A percentile compares a stretch with the other conserved stretches of the same genome.
Conservation (phyloP, 1,140 invertebrate species). For the Centruroides sculpturatus region DNA sequence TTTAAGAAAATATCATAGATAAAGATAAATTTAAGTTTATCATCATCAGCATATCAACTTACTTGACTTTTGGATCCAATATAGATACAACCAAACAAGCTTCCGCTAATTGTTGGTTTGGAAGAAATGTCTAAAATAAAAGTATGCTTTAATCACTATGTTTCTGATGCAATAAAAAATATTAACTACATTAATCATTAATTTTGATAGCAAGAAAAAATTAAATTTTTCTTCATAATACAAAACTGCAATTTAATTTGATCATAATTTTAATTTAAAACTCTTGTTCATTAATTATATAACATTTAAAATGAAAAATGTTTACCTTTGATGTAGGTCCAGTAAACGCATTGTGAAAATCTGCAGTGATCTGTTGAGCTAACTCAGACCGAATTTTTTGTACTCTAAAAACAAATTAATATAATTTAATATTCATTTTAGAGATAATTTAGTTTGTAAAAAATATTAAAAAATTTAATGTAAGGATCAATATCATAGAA, state of each 20-base stretch:
- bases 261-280: too few species aligned
- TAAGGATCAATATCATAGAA: too few species aligned
- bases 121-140: conserved; percentile 37
- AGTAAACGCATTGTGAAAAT: conserved; percentile 85
- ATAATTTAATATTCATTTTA: too few species aligned
- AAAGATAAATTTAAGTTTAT: too few species aligned
- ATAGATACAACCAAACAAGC: conserved; percentile 86
- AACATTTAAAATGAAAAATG: conserved; percentile 2
- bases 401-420: conserved; percentile 44
- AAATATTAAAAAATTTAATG: too few species aligned
- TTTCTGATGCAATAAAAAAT: too few species aligned
- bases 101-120: conserved; percentile 62
- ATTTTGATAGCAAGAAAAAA: too few species aligned
- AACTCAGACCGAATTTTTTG: conserved; percentile 68
- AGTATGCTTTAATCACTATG: conserved; percentile 2
- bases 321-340: conserved; percentile 49
- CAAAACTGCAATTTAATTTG: too few species aligned
- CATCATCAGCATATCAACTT: conserved; percentile 18
- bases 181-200: too few species aligned
- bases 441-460: too few species aligned
- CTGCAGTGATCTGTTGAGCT: conserved; percentile 78
- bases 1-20: too few species aligned
- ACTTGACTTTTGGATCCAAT: conserved; percentile 77
- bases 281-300: background rate
- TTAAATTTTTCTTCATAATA: too few species aligned